Evolutionary conservation across 2,888 invertebrate species (phyloP).

Genomic region (Hylaea fasciaria): DNA sequence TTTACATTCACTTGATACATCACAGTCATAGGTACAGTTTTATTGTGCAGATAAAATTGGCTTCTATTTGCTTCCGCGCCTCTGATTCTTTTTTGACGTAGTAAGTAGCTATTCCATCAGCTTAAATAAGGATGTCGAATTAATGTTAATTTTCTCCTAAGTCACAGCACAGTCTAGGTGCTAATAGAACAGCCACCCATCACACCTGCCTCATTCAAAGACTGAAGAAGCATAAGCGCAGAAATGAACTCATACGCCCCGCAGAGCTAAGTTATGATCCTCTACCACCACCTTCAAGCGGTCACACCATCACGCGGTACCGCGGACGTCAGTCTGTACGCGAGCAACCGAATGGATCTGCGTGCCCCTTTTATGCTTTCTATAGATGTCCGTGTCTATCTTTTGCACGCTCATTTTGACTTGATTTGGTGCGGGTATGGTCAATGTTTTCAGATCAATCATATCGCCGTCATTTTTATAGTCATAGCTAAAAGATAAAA

Average conservation of each 20-base stretch:
- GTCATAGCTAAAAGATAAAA: conserved; percentile 10
- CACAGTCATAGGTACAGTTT: neutral
- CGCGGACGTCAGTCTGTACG: conserved; percentile 19
- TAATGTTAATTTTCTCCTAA: neutral
- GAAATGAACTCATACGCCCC: conserved; percentile 5
- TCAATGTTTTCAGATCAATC: too few species aligned
- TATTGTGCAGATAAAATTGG: too few species aligned
- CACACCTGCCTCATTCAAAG: neutral
- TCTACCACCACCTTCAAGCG: neutral
- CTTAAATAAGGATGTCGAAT: too few species aligned
- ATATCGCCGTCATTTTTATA: conserved; percentile 8
- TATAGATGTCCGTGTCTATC: neutral
- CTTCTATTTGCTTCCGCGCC: too few species aligned
- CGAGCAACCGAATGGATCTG: conserved; percentile 1
- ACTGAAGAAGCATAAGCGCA: neutral
- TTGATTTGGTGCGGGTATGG: too few species aligned
- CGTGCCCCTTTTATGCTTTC: conserved; percentile 1
- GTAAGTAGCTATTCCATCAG: too few species aligned
- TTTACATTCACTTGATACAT: too few species aligned
- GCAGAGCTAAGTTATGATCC: neutral
- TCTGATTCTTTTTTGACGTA: too few species aligned
- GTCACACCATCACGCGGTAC: neutral
- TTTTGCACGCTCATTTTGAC: too few species aligned
- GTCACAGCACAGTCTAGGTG: neutral
- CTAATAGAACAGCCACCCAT: neutral